Evolutionary conservation across 2,888 invertebrate genomes (phyloP).

Genomic region (Drosophila colorata): DNA sequence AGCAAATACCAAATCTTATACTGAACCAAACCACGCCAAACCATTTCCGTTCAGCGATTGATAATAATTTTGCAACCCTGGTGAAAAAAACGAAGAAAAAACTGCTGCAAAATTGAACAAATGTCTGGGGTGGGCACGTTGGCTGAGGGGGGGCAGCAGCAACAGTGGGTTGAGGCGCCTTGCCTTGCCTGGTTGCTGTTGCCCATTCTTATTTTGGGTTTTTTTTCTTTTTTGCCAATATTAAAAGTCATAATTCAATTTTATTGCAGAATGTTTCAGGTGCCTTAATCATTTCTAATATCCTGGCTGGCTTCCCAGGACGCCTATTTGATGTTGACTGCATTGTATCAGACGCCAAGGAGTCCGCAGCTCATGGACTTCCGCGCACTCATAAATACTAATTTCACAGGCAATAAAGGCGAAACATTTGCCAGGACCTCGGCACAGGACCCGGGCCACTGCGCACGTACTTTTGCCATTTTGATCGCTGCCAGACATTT

Average conservation of each 20-base stretch:
- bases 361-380: conserved; percentile 32
- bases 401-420: conserved; percentile 85
- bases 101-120: conserved; percentile 37
- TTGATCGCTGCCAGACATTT: conserved; percentile 74
- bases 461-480: conserved; percentile 65
- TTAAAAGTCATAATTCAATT: conserved; percentile 84
- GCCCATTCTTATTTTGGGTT: background rate
- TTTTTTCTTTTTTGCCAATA: conserved; percentile 57
- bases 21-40: background rate
- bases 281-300: conserved; percentile 84
- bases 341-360: conserved; percentile 26
- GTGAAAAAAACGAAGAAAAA: conserved; percentile 9
- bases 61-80: conserved; percentile 42
- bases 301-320: conserved; percentile 71
- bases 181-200: conserved; percentile 13
- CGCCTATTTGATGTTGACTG: conserved; percentile 59
- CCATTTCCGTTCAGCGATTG: background rate
- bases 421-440: conserved; percentile 75
- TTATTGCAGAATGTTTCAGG: conserved; percentile 84
- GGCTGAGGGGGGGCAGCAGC: background rate
- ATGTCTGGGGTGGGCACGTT: conserved; percentile 36
- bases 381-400: conserved; percentile 84
- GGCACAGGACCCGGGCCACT: background rate
- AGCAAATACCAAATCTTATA: background rate
- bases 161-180: conserved; percentile 5